Percentiles rank a stretch among this genome's conserved stretches.
Conservation (phyloP, 1,140 invertebrate species). For the Sipha flava region DNA sequence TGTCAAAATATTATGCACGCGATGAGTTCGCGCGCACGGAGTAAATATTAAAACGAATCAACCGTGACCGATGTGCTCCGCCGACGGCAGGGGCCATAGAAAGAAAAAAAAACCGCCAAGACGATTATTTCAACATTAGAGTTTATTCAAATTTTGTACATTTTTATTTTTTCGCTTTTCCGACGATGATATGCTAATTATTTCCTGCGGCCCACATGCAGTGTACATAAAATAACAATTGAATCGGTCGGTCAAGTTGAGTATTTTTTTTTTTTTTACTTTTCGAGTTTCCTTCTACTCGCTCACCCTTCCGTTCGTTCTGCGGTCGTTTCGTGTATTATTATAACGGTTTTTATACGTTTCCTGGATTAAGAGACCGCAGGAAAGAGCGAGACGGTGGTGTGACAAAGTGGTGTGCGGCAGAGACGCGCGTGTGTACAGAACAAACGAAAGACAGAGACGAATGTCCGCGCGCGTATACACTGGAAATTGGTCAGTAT, state of each 20-base stretch:
- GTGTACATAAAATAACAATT: neutral
- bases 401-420: no score
- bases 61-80: neutral
- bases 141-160: neutral
- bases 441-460: no score
- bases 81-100: neutral
- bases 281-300: neutral
- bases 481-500: neutral
- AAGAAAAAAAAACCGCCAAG: neutral
- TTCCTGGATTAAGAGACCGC: neutral
- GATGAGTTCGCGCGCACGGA: neutral
- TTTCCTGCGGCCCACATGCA: slow-evolving; percentile 12
- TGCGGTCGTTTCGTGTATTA: no score
- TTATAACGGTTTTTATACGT: slow-evolving; percentile 15
- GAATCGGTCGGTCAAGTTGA: neutral
- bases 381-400: no score
- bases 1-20: neutral
- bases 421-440: no score
- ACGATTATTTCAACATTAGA: slow-evolving; percentile 13
- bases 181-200: slow-evolving; percentile 19
- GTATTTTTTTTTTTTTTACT: neutral
- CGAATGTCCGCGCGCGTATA: neutral
- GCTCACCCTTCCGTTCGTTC: neutral
- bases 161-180: neutral
- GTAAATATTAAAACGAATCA: neutral